A percentile compares a stretch with the other conserved stretches of the same genome.
Conservation (phyloP, 2,888 invertebrate genomes). For the Galerucella pusilla region DNA sequence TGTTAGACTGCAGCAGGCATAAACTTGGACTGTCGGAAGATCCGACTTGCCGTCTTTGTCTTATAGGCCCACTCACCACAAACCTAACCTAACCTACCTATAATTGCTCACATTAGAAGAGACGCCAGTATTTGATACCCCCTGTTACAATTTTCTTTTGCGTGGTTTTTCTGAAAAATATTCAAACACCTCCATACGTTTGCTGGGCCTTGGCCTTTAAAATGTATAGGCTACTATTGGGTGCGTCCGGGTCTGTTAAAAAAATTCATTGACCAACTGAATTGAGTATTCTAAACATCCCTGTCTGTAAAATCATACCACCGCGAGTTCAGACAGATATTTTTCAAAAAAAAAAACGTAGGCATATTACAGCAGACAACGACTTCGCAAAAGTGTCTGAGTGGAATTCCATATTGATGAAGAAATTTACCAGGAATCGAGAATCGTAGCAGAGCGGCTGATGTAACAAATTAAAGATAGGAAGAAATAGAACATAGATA, state of each 20-base stretch:
- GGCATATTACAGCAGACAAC: not conserved
- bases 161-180: too few relatives aligned
- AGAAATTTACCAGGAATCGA: constrained; percentile 1
- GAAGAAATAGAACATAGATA: not conserved
- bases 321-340: constrained; percentile 12
- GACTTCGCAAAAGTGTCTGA: constrained; percentile 2
- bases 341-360: not conserved
- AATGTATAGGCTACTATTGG: not conserved
- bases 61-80: too few relatives aligned
- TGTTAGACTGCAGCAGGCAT: too few relatives aligned
- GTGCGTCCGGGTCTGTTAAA: not conserved
- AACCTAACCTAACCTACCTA: too few relatives aligned
- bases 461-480: not conserved
- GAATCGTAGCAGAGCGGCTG: not conserved
- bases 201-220: too few relatives aligned
- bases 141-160: too few relatives aligned
- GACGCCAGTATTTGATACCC: too few relatives aligned
- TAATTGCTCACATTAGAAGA: too few relatives aligned
- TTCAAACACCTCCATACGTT: too few relatives aligned
- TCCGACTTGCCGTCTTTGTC: too few relatives aligned
- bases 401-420: not conserved
- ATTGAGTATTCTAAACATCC: constrained; percentile 11
- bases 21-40: too few relatives aligned
- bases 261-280: constrained; percentile 7
- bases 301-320: constrained; percentile 14